These are phyloP conservation scores for Eptatretus burgeri DNA, from an alignment of 2,113 vertebrate genomes.

Conservation along the genomic window DNA sequence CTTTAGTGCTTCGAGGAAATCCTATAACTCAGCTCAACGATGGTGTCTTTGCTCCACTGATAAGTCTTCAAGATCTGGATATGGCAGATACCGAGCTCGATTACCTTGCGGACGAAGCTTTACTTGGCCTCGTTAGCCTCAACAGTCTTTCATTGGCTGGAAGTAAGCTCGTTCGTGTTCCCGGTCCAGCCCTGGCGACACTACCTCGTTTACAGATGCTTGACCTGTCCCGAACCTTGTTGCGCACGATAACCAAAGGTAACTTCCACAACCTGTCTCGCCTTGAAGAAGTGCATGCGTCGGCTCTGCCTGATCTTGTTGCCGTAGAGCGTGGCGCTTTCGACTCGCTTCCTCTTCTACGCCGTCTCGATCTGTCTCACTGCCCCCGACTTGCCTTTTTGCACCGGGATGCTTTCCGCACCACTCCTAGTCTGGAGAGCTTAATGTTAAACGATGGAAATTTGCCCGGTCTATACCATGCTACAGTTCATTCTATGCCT, in stretches of 20 bases:
- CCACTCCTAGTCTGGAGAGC: conserved; percentile 50
- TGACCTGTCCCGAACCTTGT: conserved; percentile 55
- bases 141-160: conserved; percentile 75
- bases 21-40: neutral
- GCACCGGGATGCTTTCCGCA: conserved; percentile 56
- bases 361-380: conserved; percentile 79
- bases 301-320: conserved; percentile 68
- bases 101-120: conserved; percentile 34
- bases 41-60: neutral
- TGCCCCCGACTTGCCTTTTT: conserved; percentile 73
- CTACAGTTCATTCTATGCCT: conserved; percentile 46
- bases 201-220: conserved; percentile 57
- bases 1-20: neutral
- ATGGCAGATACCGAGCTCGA: conserved; percentile 46
- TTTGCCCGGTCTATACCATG: conserved; percentile 55
- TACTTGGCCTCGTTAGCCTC: conserved; percentile 37
- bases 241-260: conserved; percentile 38
- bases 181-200: conserved; percentile 31
- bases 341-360: conserved; percentile 63
- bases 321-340: conserved; percentile 50
- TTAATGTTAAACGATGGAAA: conserved; percentile 93
- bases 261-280: conserved; percentile 56
- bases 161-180: conserved; percentile 35
- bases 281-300: conserved; percentile 60
- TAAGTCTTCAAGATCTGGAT: conserved; percentile 38